A percentile compares a stretch with the other conserved stretches of the same genome.
phyloP scores from a whole-genome alignment of 1,140 invertebrate species.

The Drosophila pseudoananassae region DNA sequence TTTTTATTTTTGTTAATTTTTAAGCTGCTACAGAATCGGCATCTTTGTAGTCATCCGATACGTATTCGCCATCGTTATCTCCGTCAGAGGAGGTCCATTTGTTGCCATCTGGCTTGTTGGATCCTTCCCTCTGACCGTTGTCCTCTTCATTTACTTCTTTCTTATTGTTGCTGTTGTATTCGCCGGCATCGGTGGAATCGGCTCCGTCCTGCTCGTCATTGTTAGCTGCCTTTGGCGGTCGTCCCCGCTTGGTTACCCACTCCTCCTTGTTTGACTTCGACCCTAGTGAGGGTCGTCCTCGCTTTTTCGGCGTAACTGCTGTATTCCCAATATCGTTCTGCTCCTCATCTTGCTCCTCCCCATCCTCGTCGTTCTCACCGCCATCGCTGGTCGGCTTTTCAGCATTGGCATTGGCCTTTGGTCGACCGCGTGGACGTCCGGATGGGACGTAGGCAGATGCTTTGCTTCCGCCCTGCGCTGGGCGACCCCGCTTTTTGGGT shows the following conservation, averaged over 20 bases:
- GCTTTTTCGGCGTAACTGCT: conserved; percentile 50
- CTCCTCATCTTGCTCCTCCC: not conserved
- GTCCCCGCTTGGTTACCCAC: conserved; percentile 23
- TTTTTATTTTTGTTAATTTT: conserved; percentile 13
- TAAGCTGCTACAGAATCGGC: conserved; percentile 33
- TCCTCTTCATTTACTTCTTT: not conserved
- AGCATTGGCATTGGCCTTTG: conserved; percentile 29
- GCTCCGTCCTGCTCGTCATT: conserved; percentile 18
- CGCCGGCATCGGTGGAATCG: conserved; percentile 31
- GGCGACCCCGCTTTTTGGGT: conserved; percentile 67
- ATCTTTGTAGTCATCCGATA: conserved; percentile 43
- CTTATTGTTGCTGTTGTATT: conserved; percentile 26
- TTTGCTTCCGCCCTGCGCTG: not conserved
- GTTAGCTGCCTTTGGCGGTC: conserved; percentile 16
- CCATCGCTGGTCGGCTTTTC: conserved; percentile 14
- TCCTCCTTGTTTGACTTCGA: conserved; percentile 5
- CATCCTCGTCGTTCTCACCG: conserved; percentile 24
- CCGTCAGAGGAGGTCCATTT: conserved; percentile 29
- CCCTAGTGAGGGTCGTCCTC: conserved; percentile 40
- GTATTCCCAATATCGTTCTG: not conserved
- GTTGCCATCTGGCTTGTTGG: conserved; percentile 23
- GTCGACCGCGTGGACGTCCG: conserved; percentile 61
- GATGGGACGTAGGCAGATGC: conserved; percentile 30
- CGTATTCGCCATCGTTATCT: conserved; percentile 27
- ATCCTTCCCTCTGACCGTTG: not conserved